Conservation (phyloP, 2,113 vertebrate species). For the Scalopus aquaticus region DNA sequence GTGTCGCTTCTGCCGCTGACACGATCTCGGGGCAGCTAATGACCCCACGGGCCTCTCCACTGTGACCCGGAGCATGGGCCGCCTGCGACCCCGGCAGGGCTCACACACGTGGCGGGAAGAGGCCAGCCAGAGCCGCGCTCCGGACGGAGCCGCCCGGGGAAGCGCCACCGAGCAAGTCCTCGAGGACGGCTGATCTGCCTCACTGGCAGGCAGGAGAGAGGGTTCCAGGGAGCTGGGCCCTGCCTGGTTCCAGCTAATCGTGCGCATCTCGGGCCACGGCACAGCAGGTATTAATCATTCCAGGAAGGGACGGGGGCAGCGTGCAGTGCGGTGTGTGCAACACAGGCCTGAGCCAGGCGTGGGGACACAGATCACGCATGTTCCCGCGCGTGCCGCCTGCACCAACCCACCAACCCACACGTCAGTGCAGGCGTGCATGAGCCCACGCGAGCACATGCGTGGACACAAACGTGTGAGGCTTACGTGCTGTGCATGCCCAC, state of each 20-base stretch:
- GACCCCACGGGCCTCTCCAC: too few species aligned
- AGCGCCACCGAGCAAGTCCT: accelerated
- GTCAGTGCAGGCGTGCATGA: too few species aligned
- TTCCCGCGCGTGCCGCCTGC: accelerated
- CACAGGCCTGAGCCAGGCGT: not conserved
- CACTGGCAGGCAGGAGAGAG: accelerated
- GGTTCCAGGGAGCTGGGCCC: not conserved
- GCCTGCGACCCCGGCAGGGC: not conserved
- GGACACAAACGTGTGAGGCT: too few species aligned
- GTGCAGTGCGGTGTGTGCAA: not conserved
- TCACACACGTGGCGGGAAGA: accelerated
- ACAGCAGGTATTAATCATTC: accelerated
- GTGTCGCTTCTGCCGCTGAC: too few species aligned
- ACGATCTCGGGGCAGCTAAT: accelerated
- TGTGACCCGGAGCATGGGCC: too few species aligned
- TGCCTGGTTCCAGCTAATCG: not conserved
- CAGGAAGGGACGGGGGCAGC: not conserved
- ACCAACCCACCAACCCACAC: accelerated
- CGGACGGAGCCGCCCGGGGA: too few species aligned
- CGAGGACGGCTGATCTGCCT: accelerated
- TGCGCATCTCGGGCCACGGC: accelerated
- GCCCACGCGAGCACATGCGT: too few species aligned
- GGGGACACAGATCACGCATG: not conserved
- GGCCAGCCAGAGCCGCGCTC: too few species aligned
- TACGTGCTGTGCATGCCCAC: too few species aligned